These are phyloP conservation scores for Mizuhopecten yessoensis DNA, from an alignment of 1,140 invertebrate species.

Conservation along the genomic window DNA sequence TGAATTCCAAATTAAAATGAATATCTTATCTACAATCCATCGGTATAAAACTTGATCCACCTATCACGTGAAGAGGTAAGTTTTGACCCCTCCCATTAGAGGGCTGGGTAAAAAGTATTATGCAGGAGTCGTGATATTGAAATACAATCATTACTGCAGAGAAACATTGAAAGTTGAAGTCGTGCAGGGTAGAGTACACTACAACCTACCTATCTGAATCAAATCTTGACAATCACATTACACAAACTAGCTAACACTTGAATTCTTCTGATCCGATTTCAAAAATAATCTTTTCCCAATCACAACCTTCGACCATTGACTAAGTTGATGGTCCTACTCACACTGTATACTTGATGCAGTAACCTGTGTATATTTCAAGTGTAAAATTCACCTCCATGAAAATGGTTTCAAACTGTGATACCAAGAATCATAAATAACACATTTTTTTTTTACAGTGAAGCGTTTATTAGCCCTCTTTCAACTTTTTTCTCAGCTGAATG, in stretches of 20 bases:
- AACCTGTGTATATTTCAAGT: not conserved
- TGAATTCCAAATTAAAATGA: not conserved
- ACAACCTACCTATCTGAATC: not conserved
- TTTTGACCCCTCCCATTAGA: not conserved
- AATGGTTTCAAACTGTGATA: not conserved
- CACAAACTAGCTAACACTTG: not conserved
- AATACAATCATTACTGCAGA: not conserved
- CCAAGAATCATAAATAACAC: not conserved
- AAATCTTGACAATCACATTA: not conserved
- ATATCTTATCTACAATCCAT: not conserved
- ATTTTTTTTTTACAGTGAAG: not conserved
- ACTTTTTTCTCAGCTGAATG: not conserved
- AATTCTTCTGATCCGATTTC: not conserved
- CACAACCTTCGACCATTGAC: not conserved
- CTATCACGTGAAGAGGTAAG: not conserved
- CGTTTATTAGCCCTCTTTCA: not conserved
- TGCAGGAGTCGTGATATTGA: not conserved
- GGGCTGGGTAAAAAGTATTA: not conserved
- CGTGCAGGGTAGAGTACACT: not conserved
- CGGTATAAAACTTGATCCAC: not conserved
- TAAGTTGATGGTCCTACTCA: too few species aligned
- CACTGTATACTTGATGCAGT: not conserved
- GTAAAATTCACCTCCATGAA: not conserved
- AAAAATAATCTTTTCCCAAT: constrained; percentile 21
- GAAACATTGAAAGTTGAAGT: not conserved